Conservation (phyloP, 2,113 vertebrate species). For the Solea senegalensis region DNA sequence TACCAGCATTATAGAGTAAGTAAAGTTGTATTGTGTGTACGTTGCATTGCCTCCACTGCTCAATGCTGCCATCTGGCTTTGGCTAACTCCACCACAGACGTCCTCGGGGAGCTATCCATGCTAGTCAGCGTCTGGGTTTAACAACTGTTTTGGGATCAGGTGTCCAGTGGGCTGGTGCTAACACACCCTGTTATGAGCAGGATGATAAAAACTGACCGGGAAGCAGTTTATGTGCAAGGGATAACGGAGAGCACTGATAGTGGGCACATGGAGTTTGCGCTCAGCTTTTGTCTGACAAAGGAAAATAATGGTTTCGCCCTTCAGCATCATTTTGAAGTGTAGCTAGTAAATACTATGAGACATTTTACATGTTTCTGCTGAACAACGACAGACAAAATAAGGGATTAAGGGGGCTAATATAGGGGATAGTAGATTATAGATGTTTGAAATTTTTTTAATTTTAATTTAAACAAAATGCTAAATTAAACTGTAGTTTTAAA, state of each 20-base stretch:
- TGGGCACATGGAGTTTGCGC: conserved; percentile 61
- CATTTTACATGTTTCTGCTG: conserved; percentile 20
- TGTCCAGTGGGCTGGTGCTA: conserved; percentile 69
- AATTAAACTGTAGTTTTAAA: conserved; percentile 9
- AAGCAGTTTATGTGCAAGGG: conserved; percentile 66
- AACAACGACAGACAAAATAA: conserved; percentile 8
- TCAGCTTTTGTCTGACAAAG: conserved; percentile 56
- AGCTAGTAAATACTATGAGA: conserved; percentile 40
- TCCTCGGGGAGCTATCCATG: conserved; percentile 54
- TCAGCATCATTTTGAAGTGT: conserved; percentile 55
- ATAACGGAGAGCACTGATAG: conserved; percentile 69
- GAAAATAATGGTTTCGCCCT: conserved; percentile 61
- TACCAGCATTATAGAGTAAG: conserved; percentile 17
- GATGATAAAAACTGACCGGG: conserved; percentile 74
- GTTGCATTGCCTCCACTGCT: conserved; percentile 50
- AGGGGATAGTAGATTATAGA: background rate
- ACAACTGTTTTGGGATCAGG: conserved; percentile 72
- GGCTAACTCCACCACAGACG: conserved; percentile 32
- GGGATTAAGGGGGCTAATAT: conserved; percentile 15
- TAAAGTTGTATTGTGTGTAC: conserved; percentile 12
- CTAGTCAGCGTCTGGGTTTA: conserved; percentile 65
- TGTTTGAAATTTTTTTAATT: background rate
- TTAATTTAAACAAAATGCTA: background rate
- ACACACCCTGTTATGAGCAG: conserved; percentile 68
- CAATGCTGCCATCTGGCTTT: conserved; percentile 81